A percentile compares a stretch with the other conserved stretches of the same genome.
Conservation (phyloP, 2,113 vertebrate species). For the Lycaon pictus region DNA sequence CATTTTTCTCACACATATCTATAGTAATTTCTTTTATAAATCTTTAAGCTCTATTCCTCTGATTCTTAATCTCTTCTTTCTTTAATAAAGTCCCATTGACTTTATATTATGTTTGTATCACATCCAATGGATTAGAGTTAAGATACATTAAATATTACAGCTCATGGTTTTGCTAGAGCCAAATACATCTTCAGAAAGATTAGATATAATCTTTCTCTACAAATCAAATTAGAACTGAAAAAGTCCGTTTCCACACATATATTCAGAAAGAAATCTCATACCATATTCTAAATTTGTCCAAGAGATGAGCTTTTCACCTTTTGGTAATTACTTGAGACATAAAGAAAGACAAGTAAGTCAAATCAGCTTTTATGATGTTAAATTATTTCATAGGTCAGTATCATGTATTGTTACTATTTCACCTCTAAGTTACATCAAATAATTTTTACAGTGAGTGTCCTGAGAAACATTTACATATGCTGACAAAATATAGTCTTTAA, state of each 20-base stretch:
- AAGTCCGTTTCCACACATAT: slow-evolving; percentile 47
- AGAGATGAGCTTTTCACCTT: slow-evolving; percentile 62
- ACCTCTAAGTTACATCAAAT: slow-evolving; percentile 54
- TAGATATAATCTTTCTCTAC: slow-evolving; percentile 63
- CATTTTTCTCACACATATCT: background rate
- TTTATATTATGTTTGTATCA: slow-evolving; percentile 70
- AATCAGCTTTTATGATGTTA: slow-evolving; percentile 61
- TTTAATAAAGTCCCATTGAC: slow-evolving; percentile 56
- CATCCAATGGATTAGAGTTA: slow-evolving; percentile 61
- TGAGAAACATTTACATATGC: slow-evolving; percentile 44
- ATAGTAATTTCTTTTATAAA: slow-evolving; percentile 56
- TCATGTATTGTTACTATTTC: slow-evolving; percentile 59
- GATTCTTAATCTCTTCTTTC: slow-evolving; percentile 23
- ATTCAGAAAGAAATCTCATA: slow-evolving; percentile 58
- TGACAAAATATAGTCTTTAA: slow-evolving; percentile 47
- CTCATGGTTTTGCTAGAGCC: slow-evolving; percentile 55
- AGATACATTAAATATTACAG: slow-evolving; percentile 61
- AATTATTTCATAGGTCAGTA: slow-evolving; percentile 67
- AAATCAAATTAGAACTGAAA: slow-evolving; percentile 73
- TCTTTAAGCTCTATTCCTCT: slow-evolving; percentile 47
- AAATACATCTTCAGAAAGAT: slow-evolving; percentile 63
- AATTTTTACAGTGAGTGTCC: slow-evolving; percentile 46
- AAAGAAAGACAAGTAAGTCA: slow-evolving; percentile 51
- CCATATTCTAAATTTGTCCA: slow-evolving; percentile 65
- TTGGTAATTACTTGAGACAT: slow-evolving; percentile 64